Evolutionary conservation across 2,797 vertebrate species (phyloP).

Genomic region (Sandelia bainsii): DNA sequence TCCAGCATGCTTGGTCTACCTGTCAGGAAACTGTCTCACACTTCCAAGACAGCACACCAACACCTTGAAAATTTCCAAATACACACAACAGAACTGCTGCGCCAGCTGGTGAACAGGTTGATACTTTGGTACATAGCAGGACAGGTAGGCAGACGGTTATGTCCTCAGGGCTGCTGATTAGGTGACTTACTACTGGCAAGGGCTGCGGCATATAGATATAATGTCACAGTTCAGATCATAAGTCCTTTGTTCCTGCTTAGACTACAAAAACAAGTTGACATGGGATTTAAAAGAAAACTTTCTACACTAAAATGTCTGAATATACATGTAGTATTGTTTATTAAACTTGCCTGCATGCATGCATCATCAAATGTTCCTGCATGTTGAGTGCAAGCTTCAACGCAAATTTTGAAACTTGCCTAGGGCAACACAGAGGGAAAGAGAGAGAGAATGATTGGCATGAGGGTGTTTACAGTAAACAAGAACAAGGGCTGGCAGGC

Average conservation of each 20-base stretch:
- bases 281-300: background rate
- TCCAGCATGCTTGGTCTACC: slow-evolving; percentile 50
- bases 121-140: slow-evolving; percentile 35
- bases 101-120: slow-evolving; percentile 35
- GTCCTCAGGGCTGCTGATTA: slow-evolving; percentile 57
- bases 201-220: background rate
- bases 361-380: slow-evolving; percentile 35
- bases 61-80: slow-evolving; percentile 45
- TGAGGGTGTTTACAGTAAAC: slow-evolving; percentile 79
- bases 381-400: slow-evolving; percentile 53
- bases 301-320: background rate
- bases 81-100: slow-evolving; percentile 25
- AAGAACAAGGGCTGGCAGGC: slow-evolving; percentile 65
- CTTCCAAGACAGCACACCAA: slow-evolving; percentile 47
- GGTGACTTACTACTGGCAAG: slow-evolving; percentile 45
- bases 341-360: slow-evolving; percentile 24
- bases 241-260: slow-evolving; percentile 16
- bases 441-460: slow-evolving; percentile 69
- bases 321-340: slow-evolving; percentile 12
- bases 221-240: slow-evolving; percentile 29
- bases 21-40: slow-evolving; percentile 57
- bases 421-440: slow-evolving; percentile 53
- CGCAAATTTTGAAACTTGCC: slow-evolving; percentile 55
- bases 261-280: slow-evolving; percentile 23
- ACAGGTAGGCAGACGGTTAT: slow-evolving; percentile 44